phyloP scores from a whole-genome alignment of 2,113 vertebrate genomes.

The Lates calcarifer region DNA sequence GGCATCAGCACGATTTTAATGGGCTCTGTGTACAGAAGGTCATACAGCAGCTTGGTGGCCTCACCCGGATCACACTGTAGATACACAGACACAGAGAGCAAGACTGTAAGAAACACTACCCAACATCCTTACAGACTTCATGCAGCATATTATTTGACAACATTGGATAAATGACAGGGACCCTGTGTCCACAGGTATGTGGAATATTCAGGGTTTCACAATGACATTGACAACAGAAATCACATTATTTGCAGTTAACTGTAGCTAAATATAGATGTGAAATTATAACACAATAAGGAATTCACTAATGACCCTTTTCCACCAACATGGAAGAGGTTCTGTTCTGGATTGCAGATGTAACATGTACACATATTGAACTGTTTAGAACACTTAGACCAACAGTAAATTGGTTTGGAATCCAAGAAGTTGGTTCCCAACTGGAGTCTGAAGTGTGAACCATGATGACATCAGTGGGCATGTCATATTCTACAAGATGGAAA shows the following conservation, averaged over 20 bases:
- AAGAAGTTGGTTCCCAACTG: too few species aligned
- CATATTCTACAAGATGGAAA: too few species aligned
- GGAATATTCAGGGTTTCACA: neutral
- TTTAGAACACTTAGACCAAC: too few species aligned
- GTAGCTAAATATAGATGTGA: neutral
- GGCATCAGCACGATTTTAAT: constrained; percentile 96
- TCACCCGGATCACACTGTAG: constrained; percentile 93
- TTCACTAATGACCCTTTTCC: too few species aligned
- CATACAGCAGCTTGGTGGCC: constrained; percentile 93
- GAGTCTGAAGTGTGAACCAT: too few species aligned
- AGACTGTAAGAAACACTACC: neutral
- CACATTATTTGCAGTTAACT: neutral
- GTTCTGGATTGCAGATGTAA: too few species aligned
- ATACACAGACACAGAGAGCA: constrained; percentile 29
- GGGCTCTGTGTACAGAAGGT: constrained; percentile 93
- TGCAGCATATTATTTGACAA: neutral
- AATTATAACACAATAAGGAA: neutral
- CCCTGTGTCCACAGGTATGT: neutral
- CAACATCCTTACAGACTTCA: neutral
- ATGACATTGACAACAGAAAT: too few species aligned
- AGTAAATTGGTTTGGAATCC: too few species aligned
- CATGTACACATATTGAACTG: too few species aligned
- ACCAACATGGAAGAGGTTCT: too few species aligned
- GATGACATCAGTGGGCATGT: too few species aligned
- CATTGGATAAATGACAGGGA: too few species aligned